Base-by-base conservation (phyloP, 2,888 invertebrate species). In the Pecten maximus region DNA sequence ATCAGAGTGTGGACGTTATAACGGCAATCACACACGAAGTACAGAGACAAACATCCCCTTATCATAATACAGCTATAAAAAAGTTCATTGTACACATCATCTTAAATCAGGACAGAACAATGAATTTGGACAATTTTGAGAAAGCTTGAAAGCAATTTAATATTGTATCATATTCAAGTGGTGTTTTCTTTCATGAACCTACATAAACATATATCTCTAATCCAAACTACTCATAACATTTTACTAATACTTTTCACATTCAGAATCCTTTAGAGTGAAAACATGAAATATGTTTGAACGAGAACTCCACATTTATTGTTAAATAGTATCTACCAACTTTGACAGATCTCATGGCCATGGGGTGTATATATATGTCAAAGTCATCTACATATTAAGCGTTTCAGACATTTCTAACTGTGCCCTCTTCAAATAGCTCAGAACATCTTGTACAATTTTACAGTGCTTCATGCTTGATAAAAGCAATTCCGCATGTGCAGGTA, bases 401-500 rank as follows among this genome's bases (percentile, higher is more conserved):
- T 35, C 74, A 74, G 35, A 74, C 74, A 74, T 74, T 28, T 74
- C 74, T 35, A 15, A 35, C 74, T 19, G 35, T 74, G 74, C 74
- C 35, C 74, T 74, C 74, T 35, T 28, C 23, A 74, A 74, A 35
- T 35, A 28, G 8, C 74, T 74, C 28, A 0, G 35, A 74, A 28
- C 74, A 35, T 74, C 74, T 74, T 35, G 8, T 74, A 15, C 28
- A 28, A 74, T 74, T 35, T 35, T 28, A 35, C 35, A 74, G 74
- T 74, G 35, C 74, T 74, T 74, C 35, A 74, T 74, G 74, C 74
- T 35, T 16, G 2, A 74, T 74, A 74, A 74, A 74, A 74, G 74
- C 35, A 74, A 74, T 74, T 74, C 23, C 35, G 2, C 74, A 74
- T 74, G 74, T 74, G 74, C 28, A 74, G 74, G 74, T 74, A 74